Conservation (phyloP, 2,797 vertebrate genomes). For the Molossus alvarezi region DNA sequence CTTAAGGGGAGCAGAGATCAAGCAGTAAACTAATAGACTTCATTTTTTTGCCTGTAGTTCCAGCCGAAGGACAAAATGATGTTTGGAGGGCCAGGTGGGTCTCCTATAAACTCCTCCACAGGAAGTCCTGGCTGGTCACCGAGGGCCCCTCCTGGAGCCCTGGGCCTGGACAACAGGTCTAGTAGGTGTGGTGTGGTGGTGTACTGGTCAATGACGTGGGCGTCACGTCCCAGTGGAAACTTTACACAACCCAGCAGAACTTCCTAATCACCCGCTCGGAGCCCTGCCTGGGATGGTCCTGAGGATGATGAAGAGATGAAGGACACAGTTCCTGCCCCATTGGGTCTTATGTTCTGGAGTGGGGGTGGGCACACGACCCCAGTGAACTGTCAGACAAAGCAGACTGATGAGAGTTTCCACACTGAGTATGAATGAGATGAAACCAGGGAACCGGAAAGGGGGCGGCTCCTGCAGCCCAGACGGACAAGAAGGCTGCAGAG, state of each 20-base stretch:
- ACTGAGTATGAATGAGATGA: background rate
- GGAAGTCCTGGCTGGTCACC: conserved; percentile 24
- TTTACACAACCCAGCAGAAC: background rate
- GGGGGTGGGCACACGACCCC: too few species aligned
- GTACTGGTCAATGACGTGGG: background rate
- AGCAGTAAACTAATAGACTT: conserved; percentile 82
- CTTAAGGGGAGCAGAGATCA: conserved; percentile 86
- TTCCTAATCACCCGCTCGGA: background rate
- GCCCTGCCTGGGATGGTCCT: background rate
- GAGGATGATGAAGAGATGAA: background rate
- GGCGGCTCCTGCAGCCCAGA: background rate
- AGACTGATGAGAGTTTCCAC: background rate
- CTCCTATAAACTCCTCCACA: background rate
- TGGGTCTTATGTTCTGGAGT: background rate
- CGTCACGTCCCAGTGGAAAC: background rate
- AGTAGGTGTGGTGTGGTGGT: background rate
- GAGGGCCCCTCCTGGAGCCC: background rate
- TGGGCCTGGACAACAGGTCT: background rate
- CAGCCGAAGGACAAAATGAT: conserved; percentile 64
- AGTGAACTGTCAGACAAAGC: background rate
- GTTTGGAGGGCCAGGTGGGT: conserved; percentile 41
- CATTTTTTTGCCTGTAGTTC: conserved; percentile 41
- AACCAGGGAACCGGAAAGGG: background rate
- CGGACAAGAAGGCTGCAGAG: background rate
- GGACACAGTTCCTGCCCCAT: background rate